Percentiles rank a stretch among this genome's conserved stretches.
Evolutionary conservation across 2,888 invertebrate genomes (phyloP).

Genomic region (Hyposoter didymator): DNA sequence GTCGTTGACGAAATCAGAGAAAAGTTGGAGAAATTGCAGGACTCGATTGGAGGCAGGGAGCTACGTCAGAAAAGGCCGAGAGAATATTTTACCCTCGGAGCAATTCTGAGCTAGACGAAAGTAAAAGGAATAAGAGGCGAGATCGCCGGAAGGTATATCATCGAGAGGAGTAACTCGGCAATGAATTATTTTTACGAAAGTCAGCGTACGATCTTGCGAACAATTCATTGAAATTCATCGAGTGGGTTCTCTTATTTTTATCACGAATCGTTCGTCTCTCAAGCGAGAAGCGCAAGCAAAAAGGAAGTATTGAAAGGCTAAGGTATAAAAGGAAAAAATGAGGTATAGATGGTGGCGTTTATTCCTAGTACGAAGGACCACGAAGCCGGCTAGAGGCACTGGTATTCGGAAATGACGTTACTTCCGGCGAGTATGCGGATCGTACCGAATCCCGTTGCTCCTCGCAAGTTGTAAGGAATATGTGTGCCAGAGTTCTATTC

Average conservation of each 20-base stretch:
- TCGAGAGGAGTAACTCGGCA: background rate
- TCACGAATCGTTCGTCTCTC: conserved; percentile 35
- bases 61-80: background rate
- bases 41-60: background rate
- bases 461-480: conserved; percentile 4
- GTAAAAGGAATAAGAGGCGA: background rate
- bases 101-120: background rate
- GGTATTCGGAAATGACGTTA: conserved; percentile 54
- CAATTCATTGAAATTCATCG: conserved; percentile 49
- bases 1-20: conserved; percentile 31
- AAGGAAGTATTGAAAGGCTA: background rate
- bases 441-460: conserved; percentile 23
- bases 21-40: conserved; percentile 2
- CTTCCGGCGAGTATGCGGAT: conserved; percentile 56
- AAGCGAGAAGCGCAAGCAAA: background rate
- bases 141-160: background rate
- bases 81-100: background rate
- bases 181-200: conserved; percentile 37
- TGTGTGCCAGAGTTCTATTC: background rate
- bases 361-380: conserved; percentile 9
- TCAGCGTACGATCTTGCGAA: conserved; percentile 31
- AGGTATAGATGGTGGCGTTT: conserved; percentile 8
- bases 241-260: conserved; percentile 33
- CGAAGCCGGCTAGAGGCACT: background rate
- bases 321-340: background rate